Base-by-base conservation (phyloP, 2,797 vertebrate species). In the Eospalax fontanierii region DNA sequence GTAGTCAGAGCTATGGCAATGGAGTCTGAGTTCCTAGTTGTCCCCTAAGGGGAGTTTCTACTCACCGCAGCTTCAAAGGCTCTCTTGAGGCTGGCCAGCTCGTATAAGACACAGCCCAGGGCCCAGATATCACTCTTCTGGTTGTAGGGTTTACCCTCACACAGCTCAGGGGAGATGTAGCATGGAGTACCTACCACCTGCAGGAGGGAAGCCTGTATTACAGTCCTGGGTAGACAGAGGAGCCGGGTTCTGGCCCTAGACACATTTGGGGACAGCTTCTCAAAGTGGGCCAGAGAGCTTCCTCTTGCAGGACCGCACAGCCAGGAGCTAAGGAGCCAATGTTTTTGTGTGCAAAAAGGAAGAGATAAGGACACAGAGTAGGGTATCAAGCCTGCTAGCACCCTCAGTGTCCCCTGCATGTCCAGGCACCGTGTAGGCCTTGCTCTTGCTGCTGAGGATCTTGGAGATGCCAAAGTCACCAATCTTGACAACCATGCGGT, bases 81-180 rank as follows among this genome's bases (percentile, higher is more conserved):
- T 98, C 99, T 99, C 98, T 99, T 99, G 87, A 99, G 99, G 97
- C 99, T 99, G 61, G 99, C 99, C 1, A 99, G 99, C 97, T 99
- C 99, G 0, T 99, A 99, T 0, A 99, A 99, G 91, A 99, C 99
- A 81, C 99, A 99, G 96, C 99, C 99, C 97, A 99, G 97, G 91
- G 99, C 99, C 99, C 99, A 99, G 97, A 99, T 99, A 97, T 99
- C 99, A 87, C 99, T 99, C 98, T 99, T 99, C 98, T 99, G 99
- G 98, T 99, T 99, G 96, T 99, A 99, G 0, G 99, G 99, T 95
- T 99, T 99, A 92, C 99, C 99, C 96, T 99, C 99, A 89, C 99
- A 99, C 94, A 99, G 99, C 98, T 99, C 99, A 0, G 99, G 99
- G 84, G 99, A 99, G 97, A 99, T 99, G 98, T 99, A 99, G 95